Conservation (phyloP, 2,888 invertebrate genomes). For the Orthosia incerta region DNA sequence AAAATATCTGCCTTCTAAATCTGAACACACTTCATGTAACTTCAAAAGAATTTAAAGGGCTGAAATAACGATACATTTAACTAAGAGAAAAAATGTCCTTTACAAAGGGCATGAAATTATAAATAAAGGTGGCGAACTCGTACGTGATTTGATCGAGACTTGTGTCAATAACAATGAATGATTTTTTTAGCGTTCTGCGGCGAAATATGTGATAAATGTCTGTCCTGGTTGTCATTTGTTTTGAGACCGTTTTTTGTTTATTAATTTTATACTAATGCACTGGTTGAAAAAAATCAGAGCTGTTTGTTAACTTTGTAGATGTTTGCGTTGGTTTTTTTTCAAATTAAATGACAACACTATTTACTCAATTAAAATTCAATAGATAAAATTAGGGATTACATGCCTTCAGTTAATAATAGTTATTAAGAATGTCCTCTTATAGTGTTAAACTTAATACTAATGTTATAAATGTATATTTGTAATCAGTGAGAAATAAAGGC, state of each 20-base stretch:
- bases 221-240: constrained; percentile 37
- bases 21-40: constrained; percentile 16
- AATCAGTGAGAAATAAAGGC: too few species aligned
- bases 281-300: not conserved
- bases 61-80: constrained; percentile 11
- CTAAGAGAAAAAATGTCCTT: constrained; percentile 45
- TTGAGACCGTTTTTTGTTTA: constrained; percentile 23
- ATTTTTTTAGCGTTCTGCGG: constrained; percentile 40
- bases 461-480: too few species aligned
- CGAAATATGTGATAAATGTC: constrained; percentile 22
- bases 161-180: constrained; percentile 50
- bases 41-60: constrained; percentile 26
- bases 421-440: too few species aligned
- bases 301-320: not conserved
- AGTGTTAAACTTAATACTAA: too few species aligned
- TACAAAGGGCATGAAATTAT: constrained; percentile 28
- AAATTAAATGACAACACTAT: not conserved
- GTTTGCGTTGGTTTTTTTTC: not conserved
- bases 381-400: not conserved
- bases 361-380: not conserved
- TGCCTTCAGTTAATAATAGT: too few species aligned
- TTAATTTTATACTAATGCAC: not conserved
- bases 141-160: constrained; percentile 53
- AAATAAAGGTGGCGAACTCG: constrained; percentile 50
- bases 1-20: constrained; percentile 28